Percentiles rank a stretch among this genome's conserved stretches.
Evolutionary conservation across 2,113 vertebrate genomes (phyloP).

Genomic region (Crotalus tigris): DNA sequence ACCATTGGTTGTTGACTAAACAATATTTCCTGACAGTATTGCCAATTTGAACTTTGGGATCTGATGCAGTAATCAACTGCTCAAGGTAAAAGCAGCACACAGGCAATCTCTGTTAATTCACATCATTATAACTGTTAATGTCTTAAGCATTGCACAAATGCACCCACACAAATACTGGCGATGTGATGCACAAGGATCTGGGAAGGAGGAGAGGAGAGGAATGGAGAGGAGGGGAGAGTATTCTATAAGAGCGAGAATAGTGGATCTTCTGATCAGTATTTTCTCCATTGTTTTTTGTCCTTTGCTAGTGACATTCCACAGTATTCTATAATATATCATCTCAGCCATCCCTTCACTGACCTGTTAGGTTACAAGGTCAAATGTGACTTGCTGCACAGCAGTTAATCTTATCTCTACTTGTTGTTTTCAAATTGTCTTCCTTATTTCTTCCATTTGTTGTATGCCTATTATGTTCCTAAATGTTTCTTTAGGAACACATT

Average conservation of each 20-base stretch:
- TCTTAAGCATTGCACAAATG: neutral
- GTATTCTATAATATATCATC: neutral
- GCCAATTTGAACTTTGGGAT: neutral
- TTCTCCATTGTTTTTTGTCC: neutral
- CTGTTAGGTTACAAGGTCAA: neutral
- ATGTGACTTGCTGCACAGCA: neutral
- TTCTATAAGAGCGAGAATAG: neutral
- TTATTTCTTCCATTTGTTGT: neutral
- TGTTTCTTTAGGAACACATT: neutral
- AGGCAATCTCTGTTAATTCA: neutral
- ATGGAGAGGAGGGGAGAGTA: neutral
- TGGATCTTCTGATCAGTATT: neutral
- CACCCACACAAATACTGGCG: neutral
- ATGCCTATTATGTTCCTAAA: neutral
- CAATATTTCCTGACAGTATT: slow-evolving; percentile 26
- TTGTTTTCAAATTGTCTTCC: slow-evolving; percentile 29
- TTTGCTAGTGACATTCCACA: neutral
- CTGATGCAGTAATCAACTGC: neutral
- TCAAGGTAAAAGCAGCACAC: neutral
- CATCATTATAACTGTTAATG: neutral
- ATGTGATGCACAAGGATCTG: neutral
- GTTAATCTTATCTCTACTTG: neutral
- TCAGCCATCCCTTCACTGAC: neutral
- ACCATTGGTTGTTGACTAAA: slow-evolving; percentile 55
- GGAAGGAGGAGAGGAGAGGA: neutral